phyloP scores from a whole-genome alignment of 2,113 vertebrate genomes.

The Puntigrus tetrazona region DNA sequence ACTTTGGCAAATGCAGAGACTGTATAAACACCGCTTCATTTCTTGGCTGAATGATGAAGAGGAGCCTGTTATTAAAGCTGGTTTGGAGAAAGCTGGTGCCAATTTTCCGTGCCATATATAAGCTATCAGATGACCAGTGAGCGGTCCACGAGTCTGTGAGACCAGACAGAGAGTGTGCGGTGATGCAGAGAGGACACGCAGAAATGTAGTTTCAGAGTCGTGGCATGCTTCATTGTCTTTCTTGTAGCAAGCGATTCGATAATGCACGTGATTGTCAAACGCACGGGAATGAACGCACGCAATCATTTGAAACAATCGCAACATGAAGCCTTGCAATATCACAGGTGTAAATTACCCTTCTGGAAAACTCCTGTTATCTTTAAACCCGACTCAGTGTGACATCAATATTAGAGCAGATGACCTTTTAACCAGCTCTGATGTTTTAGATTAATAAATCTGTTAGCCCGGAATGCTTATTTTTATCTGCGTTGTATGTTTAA shows the following conservation, averaged over 20 bases:
- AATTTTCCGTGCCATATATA: background rate
- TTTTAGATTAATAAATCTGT: background rate
- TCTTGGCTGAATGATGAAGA: background rate
- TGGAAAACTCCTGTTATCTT: background rate
- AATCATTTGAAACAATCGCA: background rate
- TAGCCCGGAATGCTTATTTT: background rate
- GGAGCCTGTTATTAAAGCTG: background rate
- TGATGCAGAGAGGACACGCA: background rate
- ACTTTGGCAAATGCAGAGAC: background rate
- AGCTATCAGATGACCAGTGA: background rate
- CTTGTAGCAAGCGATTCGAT: background rate
- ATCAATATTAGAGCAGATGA: background rate
- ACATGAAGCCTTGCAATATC: background rate
- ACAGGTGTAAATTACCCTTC: background rate
- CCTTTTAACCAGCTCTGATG: background rate
- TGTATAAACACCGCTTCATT: background rate
- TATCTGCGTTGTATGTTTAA: background rate
- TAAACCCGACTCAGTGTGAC: conserved; percentile 13
- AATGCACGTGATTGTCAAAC: background rate
- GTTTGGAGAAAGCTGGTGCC: background rate
- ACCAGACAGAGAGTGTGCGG: background rate
- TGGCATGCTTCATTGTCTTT: background rate
- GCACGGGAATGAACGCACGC: background rate
- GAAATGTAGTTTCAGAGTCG: background rate
- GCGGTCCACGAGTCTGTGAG: background rate